These are phyloP conservation scores for Mus spicilegus DNA, from an alignment of 2,113 vertebrate species.

Conservation along the genomic window DNA sequence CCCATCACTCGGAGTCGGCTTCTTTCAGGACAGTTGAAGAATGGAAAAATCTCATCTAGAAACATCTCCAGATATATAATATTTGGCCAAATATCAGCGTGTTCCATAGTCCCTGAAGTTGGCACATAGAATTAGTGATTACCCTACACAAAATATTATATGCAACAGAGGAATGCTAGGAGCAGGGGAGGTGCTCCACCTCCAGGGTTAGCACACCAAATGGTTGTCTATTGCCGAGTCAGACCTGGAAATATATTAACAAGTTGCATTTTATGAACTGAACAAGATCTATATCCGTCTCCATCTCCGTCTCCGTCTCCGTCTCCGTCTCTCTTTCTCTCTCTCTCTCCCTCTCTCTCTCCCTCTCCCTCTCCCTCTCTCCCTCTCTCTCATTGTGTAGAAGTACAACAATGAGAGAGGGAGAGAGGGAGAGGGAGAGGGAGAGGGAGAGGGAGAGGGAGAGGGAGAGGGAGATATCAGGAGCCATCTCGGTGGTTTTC, in stretches of 20 bases:
- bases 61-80: not conserved
- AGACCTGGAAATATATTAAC: not conserved
- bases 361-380: too few relatives aligned
- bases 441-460: too few relatives aligned
- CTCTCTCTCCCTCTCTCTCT: too few relatives aligned
- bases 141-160: not conserved
- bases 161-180: too few relatives aligned
- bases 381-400: too few relatives aligned
- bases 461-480: too few relatives aligned
- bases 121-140: not conserved
- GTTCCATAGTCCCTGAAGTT: not conserved
- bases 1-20: not conserved
- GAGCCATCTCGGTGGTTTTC: too few relatives aligned
- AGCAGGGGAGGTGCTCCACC: accelerated
- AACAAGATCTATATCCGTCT: too few relatives aligned
- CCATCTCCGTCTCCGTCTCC: too few relatives aligned
- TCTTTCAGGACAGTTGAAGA: not conserved
- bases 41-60: not conserved
- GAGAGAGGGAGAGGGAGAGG: too few relatives aligned
- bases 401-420: too few relatives aligned
- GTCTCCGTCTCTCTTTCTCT: too few relatives aligned
- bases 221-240: not conserved
- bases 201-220: not conserved
- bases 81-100: not conserved
- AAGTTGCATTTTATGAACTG: not conserved